These are phyloP conservation scores for Sarotherodon lohbergeri DNA, from an alignment of 2,113 vertebrate species.

Conservation along the genomic window DNA sequence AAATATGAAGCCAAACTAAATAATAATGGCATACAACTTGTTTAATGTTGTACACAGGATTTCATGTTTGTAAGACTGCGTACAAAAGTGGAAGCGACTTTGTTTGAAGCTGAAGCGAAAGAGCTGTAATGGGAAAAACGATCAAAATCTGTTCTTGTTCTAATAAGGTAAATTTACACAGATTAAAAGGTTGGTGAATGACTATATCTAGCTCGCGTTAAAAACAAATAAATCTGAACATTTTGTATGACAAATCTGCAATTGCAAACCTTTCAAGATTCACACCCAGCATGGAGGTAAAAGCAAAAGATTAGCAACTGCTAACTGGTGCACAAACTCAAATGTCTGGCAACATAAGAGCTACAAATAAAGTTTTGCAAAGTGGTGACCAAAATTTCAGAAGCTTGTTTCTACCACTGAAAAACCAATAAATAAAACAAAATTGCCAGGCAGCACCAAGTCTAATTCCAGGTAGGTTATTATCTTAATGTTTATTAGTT, in stretches of 20 bases:
- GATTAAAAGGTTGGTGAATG: neutral
- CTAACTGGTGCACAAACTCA: neutral
- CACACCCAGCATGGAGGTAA: neutral
- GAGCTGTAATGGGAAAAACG: neutral
- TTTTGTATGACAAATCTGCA: neutral
- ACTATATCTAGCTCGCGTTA: neutral
- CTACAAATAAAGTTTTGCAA: neutral
- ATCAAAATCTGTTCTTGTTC: neutral
- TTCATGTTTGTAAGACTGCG: neutral
- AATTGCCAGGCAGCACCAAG: neutral
- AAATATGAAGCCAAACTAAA: constrained; percentile 26
- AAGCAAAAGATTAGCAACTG: neutral
- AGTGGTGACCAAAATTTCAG: neutral
- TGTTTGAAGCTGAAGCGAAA: neutral
- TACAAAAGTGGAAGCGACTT: neutral
- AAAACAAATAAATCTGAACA: neutral
- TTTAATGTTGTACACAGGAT: neutral
- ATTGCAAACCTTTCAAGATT: neutral
- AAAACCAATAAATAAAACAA: neutral
- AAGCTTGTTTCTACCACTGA: neutral
- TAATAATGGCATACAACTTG: neutral
- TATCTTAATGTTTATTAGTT: neutral
- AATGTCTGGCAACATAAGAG: neutral
- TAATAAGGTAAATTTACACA: neutral
- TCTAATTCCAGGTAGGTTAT: neutral